Evolutionary conservation across 2,888 invertebrate species (phyloP), one percentile per base, ranked within the genome.

Genomic region (Gortyna flavago): DNA sequence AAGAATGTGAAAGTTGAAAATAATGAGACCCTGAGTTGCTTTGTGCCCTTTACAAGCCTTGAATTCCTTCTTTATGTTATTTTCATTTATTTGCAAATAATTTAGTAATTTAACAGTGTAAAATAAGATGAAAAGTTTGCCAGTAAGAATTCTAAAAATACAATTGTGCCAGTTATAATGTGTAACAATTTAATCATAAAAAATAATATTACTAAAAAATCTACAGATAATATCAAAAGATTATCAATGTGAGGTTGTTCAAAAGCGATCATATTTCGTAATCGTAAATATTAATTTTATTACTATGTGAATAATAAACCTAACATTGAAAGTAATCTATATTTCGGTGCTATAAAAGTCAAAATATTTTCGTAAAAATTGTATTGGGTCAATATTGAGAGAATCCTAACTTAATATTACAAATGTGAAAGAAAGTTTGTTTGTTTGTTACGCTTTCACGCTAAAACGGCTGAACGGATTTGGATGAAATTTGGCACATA

Each of bases 151-250:
- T 54, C 21, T 32, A 21, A 51, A 48, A n/a, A 35, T 77, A 54
- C 9, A 74, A 32, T n/a, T 76, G 1, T 9, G 32, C 5, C 2
- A n/a, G 7, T 4, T 29, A 61, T 21, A 29, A 25, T 25, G 3
- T 41, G n/a, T 32, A 35, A 41, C 21, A 61, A 72, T 29, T n/a
- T 6, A 61, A 35, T 74, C 29, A 70, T 41, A 32, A 38, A 70
- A 51, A 21, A 41, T n/a, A 41, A 32, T 3, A 62, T 41, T 54
- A 51, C n/a, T 62, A 2, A 62, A 80, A 59, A 35, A n/a, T 8
- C 61, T 61, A 38, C 35, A 13, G 51, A 79, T 61, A n/a, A 32
- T 35, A 79, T 69, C 48, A 70, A 79, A 69, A 35, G n/a, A 38
- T 78, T 65, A 78, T 41, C 51, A 61, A 32, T 59, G 21, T n/a